These are phyloP conservation scores for Gambusia affinis DNA, from an alignment of 2,113 vertebrate species.

Conservation along the genomic window DNA sequence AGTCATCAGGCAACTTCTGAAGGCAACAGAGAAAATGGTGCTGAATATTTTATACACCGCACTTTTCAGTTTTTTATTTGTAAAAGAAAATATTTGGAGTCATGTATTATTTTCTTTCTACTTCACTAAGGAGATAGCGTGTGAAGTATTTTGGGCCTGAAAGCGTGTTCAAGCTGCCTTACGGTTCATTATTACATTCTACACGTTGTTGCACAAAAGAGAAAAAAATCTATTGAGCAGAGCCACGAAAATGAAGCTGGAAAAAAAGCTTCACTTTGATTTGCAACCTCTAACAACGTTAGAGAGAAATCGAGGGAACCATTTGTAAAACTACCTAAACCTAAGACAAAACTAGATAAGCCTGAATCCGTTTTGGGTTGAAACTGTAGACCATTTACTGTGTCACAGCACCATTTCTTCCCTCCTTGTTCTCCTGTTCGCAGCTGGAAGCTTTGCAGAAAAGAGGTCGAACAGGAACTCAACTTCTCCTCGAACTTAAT, in stretches of 20 bases:
- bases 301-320: neutral
- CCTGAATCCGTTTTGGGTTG: neutral
- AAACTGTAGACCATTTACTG: neutral
- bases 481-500: conserved; percentile 18
- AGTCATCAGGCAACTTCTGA: no score
- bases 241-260: neutral
- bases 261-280: neutral
- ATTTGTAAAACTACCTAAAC: neutral
- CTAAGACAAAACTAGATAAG: neutral
- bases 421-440: neutral
- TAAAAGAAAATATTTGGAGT: no score
- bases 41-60: no score
- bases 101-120: no score
- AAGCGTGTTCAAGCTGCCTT: neutral
- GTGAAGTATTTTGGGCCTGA: neutral
- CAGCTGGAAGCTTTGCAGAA: conserved; percentile 6
- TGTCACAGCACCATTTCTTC: neutral
- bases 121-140: neutral
- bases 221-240: neutral
- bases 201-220: neutral
- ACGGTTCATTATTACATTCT: neutral
- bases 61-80: no score
- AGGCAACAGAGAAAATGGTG: no score
- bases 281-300: neutral
- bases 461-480: conserved; percentile 2